Evolutionary conservation across 2,797 vertebrate genomes (phyloP).

Genomic region (Acipenser oxyrinchus): DNA sequence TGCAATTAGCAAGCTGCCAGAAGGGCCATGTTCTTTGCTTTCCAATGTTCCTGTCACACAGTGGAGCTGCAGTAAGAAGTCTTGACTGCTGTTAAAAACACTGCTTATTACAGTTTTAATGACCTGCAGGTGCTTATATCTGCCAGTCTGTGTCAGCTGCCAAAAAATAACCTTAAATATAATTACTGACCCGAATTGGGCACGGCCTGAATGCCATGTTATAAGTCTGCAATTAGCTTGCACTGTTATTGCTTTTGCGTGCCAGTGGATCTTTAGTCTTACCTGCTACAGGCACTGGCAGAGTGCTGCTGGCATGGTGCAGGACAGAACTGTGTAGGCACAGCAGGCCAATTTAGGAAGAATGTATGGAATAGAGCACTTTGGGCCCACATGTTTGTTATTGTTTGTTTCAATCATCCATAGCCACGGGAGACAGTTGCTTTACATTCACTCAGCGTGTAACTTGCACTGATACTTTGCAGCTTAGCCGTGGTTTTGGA

Average conservation of each 20-base stretch:
- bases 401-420: slow-evolving; percentile 24
- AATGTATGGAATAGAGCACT: slow-evolving; percentile 20
- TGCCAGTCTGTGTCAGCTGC: slow-evolving; percentile 3
- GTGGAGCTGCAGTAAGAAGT: background rate
- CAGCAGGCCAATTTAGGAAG: slow-evolving; percentile 15
- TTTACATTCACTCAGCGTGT: background rate
- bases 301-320: slow-evolving; percentile 27
- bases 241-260: slow-evolving; percentile 25
- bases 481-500: slow-evolving; percentile 9
- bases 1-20: background rate
- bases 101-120: background rate
- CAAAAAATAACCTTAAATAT: slow-evolving; percentile 14
- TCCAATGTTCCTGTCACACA: slow-evolving; percentile 1
- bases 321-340: slow-evolving; percentile 19
- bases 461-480: slow-evolving; percentile 9
- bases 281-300: slow-evolving; percentile 22
- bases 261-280: slow-evolving; percentile 18
- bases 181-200: slow-evolving; percentile 28
- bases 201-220: slow-evolving; percentile 21
- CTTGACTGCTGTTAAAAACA: background rate
- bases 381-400: slow-evolving; percentile 6
- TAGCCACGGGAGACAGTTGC: background rate
- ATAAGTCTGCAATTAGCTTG: slow-evolving; percentile 12
- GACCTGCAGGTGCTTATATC: background rate
- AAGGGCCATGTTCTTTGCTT: background rate